phyloP scores from a whole-genome alignment of 2,888 invertebrate species.

The Linnaemya tessellans region DNA sequence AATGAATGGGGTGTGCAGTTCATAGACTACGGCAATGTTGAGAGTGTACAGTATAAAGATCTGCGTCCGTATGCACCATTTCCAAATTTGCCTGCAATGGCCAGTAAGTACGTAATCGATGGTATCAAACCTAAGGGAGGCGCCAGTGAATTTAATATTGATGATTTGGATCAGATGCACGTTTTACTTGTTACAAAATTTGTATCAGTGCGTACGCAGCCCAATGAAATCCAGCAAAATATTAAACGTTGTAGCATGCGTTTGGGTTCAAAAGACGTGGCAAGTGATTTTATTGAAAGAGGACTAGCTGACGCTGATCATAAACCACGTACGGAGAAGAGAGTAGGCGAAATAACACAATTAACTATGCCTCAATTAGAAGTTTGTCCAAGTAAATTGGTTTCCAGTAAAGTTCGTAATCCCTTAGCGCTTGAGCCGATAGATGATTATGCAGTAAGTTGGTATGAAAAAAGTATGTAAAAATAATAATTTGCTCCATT shows the following conservation, averaged over 20 bases:
- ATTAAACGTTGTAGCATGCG: constrained; percentile 78
- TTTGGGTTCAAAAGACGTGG: constrained; percentile 75
- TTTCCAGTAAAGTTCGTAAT: constrained; percentile 28
- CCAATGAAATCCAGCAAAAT: constrained; percentile 76
- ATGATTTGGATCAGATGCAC: constrained; percentile 87
- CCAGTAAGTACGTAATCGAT: constrained; percentile 86
- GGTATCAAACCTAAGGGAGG: constrained; percentile 83
- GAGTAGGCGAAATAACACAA: not conserved
- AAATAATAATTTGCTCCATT: constrained; percentile 3
- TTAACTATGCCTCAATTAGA: constrained; percentile 4
- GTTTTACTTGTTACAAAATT: constrained; percentile 85
- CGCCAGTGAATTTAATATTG: constrained; percentile 83
- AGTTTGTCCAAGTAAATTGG: too few species aligned
- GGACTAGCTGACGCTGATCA: constrained; percentile 65
- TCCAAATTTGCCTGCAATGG: constrained; percentile 87
- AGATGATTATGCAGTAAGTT: constrained; percentile 57
- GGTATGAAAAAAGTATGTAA: not conserved
- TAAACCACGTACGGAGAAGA: not conserved
- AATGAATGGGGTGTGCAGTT: constrained; percentile 86
- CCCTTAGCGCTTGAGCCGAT: constrained; percentile 24
- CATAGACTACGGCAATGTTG: constrained; percentile 93
- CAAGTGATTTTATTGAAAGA: constrained; percentile 75
- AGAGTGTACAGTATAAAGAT: constrained; percentile 85
- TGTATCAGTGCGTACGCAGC: constrained; percentile 83
- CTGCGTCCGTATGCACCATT: constrained; percentile 87